Percentiles rank a stretch among this genome's conserved stretches.
These are phyloP conservation scores for Limosa lapponica DNA, from an alignment of 2,797 vertebrate genomes.

Conservation along the genomic window DNA sequence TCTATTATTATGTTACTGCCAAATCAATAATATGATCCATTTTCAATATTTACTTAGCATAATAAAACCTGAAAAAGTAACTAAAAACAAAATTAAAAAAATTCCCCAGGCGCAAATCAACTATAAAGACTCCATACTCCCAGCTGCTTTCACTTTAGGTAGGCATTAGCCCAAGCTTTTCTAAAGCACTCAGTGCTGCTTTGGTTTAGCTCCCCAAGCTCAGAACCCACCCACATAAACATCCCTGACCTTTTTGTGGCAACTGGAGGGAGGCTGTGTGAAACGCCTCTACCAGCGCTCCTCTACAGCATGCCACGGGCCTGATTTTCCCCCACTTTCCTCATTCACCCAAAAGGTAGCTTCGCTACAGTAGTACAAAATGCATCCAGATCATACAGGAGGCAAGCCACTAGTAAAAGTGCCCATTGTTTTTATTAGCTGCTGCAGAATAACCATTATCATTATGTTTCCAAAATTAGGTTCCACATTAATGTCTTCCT, in stretches of 20 bases:
- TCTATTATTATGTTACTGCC: slow-evolving; percentile 9
- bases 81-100: neutral
- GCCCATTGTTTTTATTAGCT: slow-evolving; percentile 1
- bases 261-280: neutral
- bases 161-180: neutral
- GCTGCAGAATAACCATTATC: slow-evolving; percentile 28
- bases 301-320: neutral
- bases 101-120: neutral
- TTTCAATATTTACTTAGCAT: slow-evolving; percentile 15
- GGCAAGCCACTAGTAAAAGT: neutral
- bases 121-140: neutral
- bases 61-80: slow-evolving; percentile 11
- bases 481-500: slow-evolving; percentile 30
- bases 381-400: neutral
- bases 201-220: neutral
- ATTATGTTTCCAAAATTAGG: slow-evolving; percentile 24
- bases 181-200: neutral
- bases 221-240: neutral
- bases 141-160: neutral
- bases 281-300: neutral
- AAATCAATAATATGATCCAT: neutral
- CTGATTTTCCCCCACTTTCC: neutral
- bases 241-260: neutral
- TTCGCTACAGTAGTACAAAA: neutral
- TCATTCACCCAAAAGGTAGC: neutral